Base-by-base conservation (phyloP, 2,797 vertebrate species). In the Balearica regulorum region DNA sequence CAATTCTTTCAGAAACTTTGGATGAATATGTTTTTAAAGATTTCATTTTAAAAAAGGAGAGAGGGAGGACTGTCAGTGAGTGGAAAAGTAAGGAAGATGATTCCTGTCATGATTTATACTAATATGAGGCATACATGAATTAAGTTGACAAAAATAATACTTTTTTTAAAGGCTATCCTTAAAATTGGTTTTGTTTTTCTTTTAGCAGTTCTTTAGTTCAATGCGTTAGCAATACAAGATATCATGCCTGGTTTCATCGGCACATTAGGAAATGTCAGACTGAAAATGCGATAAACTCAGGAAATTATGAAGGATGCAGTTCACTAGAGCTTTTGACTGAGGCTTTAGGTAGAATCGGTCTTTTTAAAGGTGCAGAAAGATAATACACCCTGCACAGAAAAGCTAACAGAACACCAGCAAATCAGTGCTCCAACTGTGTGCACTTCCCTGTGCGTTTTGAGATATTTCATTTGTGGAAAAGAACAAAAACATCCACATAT, bases 261-360 rank as follows among this genome's bases (percentile, higher is more conserved):
- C 41, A 94, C 13, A 68, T 94, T 96, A 93, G 68, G 70, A 95
- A 96, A 95, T 88, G 35, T 51, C 69, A 79, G 69, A n/a, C 31
- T 68, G 46, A 43, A 97, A 96, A 77, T 83, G 31, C 78, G 87
- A 93, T 76, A 70, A 96, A 93, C 61, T 94, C 65, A 79, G 73
- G 70, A 94, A 89, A 83, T 77, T 85, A 81, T 64, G 68, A 92
- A 89, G n/a, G 49, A 83, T 87, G 10, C 6, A 70, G 22, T 76
- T 90, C 76, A 76, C 41, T 89, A 95, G 95, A 94, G 26, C 16
- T 77, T 53, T 94, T 90, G 41, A 83, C 17, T 78, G 24, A 61
- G 28, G 35, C 33, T 93, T 95, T 95, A 71, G 51, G 13, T 55
- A 83, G 83, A 83, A 79, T 2, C 41, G 5, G 8, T 89, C 26